Base-by-base conservation (phyloP, 2,113 vertebrate species). In the Mirza zaza region DNA sequence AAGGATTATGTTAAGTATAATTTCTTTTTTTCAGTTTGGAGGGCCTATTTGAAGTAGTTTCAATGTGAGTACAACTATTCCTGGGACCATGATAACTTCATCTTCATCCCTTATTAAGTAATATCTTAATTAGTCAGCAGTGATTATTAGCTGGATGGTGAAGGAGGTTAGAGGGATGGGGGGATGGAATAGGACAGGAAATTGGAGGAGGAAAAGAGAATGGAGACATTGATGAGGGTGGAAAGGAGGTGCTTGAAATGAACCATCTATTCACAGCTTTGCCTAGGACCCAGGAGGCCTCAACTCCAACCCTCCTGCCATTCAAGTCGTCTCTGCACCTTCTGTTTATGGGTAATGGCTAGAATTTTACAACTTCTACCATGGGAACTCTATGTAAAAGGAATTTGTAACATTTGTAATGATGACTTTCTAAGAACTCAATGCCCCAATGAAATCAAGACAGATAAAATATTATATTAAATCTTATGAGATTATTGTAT, bases 81-180 rank as follows among this genome's bases (percentile, higher is more conserved):
- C 81, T 77, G 45, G 45, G 80, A 81, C 52, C 17, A 2, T 79
- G 13, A 34, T 65, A 34, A 52, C 57, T 65, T 92, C 90, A 45
- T 82, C 39, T 95, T 94, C 39, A 92, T 75, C 20, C n/a, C 20
- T 67, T 92, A 50, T 57, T 87, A 94, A 88, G 80, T 80, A 84
- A 17, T 87, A 21, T 18, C 27, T 94, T 57, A 50, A 27, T 73
- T 82, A 90, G 77, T 77, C 50, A 76, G 39, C 36, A 71, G 48
- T 89, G 73, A 87, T 65, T n/a, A 87, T 70, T n/a, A 87, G 17
- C 36, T 95, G 8, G 27, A 59, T 20, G 14, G 32, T 70, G 48
- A 94, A 84, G 59, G 67, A 80, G 36, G n/a, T 65, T 63, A 77
- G 71, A 85, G 48, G 67, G 75, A 79, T 61, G 45, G 63, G 57